Evolutionary conservation across 35 echinoderm and acorn worm species (phyloP).

Genomic region (Amphiura filiformis): DNA sequence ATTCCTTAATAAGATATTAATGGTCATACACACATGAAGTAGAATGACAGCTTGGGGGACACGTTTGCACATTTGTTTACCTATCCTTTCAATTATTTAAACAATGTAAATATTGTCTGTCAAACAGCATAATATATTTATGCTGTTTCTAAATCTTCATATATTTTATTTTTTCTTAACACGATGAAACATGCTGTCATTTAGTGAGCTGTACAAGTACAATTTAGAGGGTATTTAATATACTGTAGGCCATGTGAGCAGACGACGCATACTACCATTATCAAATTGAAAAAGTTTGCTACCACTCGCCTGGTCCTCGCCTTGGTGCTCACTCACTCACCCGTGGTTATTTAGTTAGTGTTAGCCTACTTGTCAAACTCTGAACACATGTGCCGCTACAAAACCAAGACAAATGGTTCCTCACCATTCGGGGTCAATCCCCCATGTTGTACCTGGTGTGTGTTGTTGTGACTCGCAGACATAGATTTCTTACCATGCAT

Average conservation of each 20-base stretch:
- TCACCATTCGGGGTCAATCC: background rate
- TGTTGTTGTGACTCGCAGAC: background rate
- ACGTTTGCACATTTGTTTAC: background rate
- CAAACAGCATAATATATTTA: background rate
- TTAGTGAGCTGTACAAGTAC: too few relatives aligned
- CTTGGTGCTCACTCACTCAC: background rate
- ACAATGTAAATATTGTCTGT: background rate
- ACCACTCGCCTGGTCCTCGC: background rate
- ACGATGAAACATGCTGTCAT: too few relatives aligned
- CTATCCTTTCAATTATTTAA: background rate
- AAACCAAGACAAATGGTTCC: background rate
- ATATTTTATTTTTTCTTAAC: too few relatives aligned
- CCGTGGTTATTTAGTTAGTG: background rate
- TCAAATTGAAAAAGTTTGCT: background rate
- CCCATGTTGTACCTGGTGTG: background rate
- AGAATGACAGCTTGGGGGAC: background rate
- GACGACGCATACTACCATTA: too few relatives aligned
- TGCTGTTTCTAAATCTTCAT: too few relatives aligned
- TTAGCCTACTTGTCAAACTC: background rate
- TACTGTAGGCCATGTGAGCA: too few relatives aligned
- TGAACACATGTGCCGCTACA: background rate
- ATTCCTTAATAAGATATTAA: background rate
- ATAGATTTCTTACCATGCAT: background rate
- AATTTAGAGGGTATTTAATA: too few relatives aligned
- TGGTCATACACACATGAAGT: background rate